A percentile compares a stretch with the other conserved stretches of the same genome.
These are phyloP conservation scores for Drosophila auraria DNA, from an alignment of 1,140 invertebrate genomes.

Conservation along the genomic window DNA sequence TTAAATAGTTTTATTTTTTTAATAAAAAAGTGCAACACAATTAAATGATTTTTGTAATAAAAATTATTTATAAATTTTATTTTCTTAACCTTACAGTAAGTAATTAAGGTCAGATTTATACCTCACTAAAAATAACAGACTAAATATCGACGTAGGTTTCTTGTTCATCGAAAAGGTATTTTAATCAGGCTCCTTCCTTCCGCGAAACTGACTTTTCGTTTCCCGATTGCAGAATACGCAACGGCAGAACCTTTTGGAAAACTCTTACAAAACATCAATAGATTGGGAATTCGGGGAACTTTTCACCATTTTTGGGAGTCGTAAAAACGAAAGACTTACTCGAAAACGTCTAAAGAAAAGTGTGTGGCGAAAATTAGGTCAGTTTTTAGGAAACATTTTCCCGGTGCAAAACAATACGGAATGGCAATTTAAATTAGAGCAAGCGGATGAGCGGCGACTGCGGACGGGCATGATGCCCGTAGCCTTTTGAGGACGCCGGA, in stretches of 20 bases:
- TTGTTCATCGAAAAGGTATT: neutral
- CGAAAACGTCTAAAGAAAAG: conserved; percentile 52
- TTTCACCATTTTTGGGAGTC: conserved; percentile 41
- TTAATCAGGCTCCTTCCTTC: conserved; percentile 19
- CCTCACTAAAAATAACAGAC: neutral
- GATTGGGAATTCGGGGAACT: conserved; percentile 53
- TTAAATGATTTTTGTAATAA: too few relatives aligned
- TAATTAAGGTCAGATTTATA: too few relatives aligned
- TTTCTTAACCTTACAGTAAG: neutral
- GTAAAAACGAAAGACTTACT: conserved; percentile 63
- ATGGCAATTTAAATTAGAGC: conserved; percentile 77
- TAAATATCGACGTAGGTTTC: neutral
- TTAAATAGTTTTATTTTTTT: too few relatives aligned
- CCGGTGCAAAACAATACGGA: conserved; percentile 41
- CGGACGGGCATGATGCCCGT: conserved; percentile 27
- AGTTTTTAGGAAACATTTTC: conserved; percentile 73
- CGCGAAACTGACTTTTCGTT: conserved; percentile 7
- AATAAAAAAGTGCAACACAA: too few relatives aligned
- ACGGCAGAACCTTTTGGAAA: conserved; percentile 27
- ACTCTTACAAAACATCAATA: conserved; percentile 21
- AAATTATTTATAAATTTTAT: neutral
- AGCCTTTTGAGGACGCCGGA: conserved; percentile 59
- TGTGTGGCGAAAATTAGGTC: conserved; percentile 66
- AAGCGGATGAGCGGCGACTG: conserved; percentile 48
- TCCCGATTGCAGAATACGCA: conserved; percentile 25